Evolutionary conservation across 1,140 invertebrate species (phyloP).

Genomic region (Conus betulinus): DNA sequence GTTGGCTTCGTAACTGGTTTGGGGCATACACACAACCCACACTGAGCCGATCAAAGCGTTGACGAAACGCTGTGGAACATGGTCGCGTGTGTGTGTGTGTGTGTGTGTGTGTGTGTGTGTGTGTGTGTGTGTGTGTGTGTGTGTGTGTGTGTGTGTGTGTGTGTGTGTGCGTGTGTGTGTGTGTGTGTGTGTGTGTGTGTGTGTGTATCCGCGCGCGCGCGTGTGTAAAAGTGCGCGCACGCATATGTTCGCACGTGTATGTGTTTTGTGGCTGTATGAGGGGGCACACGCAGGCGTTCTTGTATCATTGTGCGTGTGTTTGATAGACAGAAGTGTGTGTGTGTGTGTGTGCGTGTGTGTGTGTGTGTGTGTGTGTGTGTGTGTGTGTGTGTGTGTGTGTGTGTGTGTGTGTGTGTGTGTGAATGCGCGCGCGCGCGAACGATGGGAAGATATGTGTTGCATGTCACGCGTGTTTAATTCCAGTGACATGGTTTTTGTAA

Average conservation of each 20-base stretch:
- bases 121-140: background rate
- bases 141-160: background rate
- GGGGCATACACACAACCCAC: too few relatives aligned
- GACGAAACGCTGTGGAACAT: too few relatives aligned
- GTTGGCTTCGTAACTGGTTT: too few relatives aligned
- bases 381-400: too few relatives aligned
- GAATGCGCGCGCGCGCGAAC: too few relatives aligned
- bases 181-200: background rate
- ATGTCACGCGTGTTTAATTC: too few relatives aligned
- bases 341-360: too few relatives aligned
- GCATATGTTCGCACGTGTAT: background rate
- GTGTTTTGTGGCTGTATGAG: background rate
- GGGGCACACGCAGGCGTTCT: background rate
- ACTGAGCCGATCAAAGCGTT: too few relatives aligned
- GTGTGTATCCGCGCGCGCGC: background rate
- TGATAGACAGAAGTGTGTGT: background rate
- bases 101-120: background rate
- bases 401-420: too few relatives aligned
- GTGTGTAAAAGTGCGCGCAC: background rate
- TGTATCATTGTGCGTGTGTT: background rate
- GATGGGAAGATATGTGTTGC: too few relatives aligned
- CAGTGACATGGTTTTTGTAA: too few relatives aligned
- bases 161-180: background rate
- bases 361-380: too few relatives aligned
- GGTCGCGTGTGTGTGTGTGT: background rate